Evolutionary conservation across 2,797 vertebrate species (phyloP).

Genomic region (Notolepis coatsorum): DNA sequence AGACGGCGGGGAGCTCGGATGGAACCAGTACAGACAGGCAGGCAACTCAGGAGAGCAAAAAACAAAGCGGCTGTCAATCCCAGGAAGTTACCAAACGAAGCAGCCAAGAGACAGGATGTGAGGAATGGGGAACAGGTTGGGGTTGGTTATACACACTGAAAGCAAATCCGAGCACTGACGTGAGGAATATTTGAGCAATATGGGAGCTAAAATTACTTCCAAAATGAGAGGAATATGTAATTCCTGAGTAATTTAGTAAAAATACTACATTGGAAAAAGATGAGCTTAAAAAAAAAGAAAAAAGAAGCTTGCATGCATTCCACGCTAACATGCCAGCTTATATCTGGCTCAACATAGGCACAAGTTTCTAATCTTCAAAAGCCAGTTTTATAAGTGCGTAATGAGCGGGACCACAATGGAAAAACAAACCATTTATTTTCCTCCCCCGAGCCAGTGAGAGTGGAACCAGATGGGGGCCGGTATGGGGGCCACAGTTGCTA

Average conservation of each 20-base stretch:
- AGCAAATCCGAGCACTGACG: slow-evolving; percentile 36
- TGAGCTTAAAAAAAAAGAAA: slow-evolving; percentile 65
- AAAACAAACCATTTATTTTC: slow-evolving; percentile 84
- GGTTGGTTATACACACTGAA: slow-evolving; percentile 24
- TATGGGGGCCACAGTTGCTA: slow-evolving; percentile 61
- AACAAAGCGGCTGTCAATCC: slow-evolving; percentile 62
- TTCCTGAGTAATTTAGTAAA: slow-evolving; percentile 51
- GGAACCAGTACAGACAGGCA: slow-evolving; percentile 30
- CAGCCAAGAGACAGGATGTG: slow-evolving; percentile 23
- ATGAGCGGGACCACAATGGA: slow-evolving; percentile 81
- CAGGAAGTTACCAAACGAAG: slow-evolving; percentile 36
- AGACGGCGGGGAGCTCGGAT: slow-evolving; percentile 46
- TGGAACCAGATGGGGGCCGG: slow-evolving; percentile 75
- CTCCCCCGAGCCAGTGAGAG: slow-evolving; percentile 74
- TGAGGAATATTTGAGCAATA: slow-evolving; percentile 16
- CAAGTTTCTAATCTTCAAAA: slow-evolving; percentile 84
- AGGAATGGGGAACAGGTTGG: slow-evolving; percentile 13
- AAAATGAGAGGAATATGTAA: slow-evolving; percentile 55
- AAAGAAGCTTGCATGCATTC: slow-evolving; percentile 72
- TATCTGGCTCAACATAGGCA: slow-evolving; percentile 70
- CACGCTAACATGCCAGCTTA: slow-evolving; percentile 75
- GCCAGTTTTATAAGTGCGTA: slow-evolving; percentile 80
- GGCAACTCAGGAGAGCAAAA: slow-evolving; percentile 44
- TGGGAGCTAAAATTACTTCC: slow-evolving; percentile 54
- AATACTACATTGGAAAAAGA: slow-evolving; percentile 42